Evolutionary conservation across 1,140 invertebrate species (phyloP).

Genomic region (Eumaeus atala): DNA sequence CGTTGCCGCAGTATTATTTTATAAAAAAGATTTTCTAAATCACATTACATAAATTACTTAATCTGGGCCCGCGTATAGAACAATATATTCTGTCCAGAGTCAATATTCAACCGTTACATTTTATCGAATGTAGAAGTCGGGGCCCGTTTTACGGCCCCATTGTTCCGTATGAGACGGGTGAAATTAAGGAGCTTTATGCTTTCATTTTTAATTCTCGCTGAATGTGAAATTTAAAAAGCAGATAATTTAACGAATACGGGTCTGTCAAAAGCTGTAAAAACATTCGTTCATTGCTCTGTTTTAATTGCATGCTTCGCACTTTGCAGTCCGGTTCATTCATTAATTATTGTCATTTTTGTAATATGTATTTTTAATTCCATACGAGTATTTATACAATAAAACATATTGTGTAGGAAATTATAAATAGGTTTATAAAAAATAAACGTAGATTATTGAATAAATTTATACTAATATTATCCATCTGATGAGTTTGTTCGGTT

Average conservation of each 20-base stretch:
- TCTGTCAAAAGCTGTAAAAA: constrained; percentile 47
- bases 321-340: constrained; percentile 30
- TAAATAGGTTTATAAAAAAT: too few species aligned
- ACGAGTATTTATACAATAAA: neutral
- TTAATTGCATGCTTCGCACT: constrained; percentile 61
- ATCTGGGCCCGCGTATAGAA: neutral
- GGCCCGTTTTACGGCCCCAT: constrained; percentile 22
- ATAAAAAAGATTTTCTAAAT: constrained; percentile 10
- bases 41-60: constrained; percentile 5
- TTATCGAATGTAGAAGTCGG: constrained; percentile 3
- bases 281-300: constrained; percentile 48
- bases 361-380: neutral
- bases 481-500: too few species aligned
- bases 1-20: neutral
- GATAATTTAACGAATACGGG: constrained; percentile 47
- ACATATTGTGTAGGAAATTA: too few species aligned
- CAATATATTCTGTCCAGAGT: constrained; percentile 10
- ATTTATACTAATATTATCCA: too few species aligned
- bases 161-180: constrained; percentile 39
- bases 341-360: constrained; percentile 13
- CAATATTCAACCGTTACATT: constrained; percentile 13
- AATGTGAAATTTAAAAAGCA: constrained; percentile 51
- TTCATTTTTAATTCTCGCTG: constrained; percentile 51
- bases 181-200: constrained; percentile 50
- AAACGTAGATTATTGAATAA: too few species aligned